A percentile compares a stretch with the other conserved stretches of the same genome.
Conservation (phyloP, 2,888 invertebrate genomes). For the Microctonus hyperodae region DNA sequence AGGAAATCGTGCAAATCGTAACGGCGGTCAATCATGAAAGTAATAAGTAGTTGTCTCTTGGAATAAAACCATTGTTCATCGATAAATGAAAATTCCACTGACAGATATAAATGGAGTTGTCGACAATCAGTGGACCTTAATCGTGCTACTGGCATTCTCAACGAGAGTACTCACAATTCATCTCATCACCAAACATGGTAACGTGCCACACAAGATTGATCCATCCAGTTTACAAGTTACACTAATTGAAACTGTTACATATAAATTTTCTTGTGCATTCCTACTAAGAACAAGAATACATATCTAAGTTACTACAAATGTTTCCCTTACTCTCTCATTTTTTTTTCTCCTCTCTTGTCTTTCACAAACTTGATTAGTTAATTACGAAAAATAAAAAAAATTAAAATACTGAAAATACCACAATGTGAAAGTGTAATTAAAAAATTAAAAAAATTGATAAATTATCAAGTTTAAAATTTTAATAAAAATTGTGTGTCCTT, state of each 20-base stretch:
- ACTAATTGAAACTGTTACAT: neutral
- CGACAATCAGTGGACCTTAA: neutral
- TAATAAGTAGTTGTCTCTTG: slow-evolving; percentile 16
- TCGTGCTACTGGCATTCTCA: neutral
- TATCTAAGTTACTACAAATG: neutral
- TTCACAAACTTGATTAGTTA: neutral
- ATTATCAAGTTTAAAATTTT: neutral
- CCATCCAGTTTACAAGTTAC: neutral
- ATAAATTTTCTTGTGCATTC: neutral
- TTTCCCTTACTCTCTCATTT: neutral
- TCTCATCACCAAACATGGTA: neutral
- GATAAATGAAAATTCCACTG: neutral
- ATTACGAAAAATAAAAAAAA: too few species aligned
- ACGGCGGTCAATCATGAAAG: slow-evolving; percentile 27
- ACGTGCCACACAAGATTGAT: slow-evolving; percentile 5
- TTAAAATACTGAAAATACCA: neutral
- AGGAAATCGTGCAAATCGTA: slow-evolving; percentile 23
- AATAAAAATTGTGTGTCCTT: slow-evolving; percentile 26
- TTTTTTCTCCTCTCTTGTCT: neutral
- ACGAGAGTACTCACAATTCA: neutral
- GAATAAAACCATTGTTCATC: neutral
- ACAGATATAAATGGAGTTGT: slow-evolving; percentile 10
- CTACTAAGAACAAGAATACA: neutral
- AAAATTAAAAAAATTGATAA: neutral
- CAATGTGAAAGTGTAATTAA: slow-evolving; percentile 11